Percentiles rank a stretch among this genome's conserved stretches.
These are phyloP conservation scores for Catharus minimus DNA, from an alignment of 2,113 vertebrate genomes.

Conservation along the genomic window DNA sequence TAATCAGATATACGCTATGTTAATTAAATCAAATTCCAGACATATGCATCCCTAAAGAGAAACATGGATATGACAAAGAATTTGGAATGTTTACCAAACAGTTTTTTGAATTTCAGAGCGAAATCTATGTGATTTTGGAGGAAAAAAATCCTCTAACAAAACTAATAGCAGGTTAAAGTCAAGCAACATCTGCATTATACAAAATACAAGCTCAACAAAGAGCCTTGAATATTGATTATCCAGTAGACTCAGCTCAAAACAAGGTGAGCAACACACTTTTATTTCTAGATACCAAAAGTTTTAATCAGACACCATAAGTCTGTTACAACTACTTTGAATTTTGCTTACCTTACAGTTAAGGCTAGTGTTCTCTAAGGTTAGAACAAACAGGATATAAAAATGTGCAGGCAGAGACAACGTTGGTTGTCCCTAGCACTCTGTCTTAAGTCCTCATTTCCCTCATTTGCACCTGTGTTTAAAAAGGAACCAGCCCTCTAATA, in stretches of 20 bases:
- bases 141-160: neutral
- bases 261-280: neutral
- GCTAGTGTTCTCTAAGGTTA: neutral
- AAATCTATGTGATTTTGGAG: neutral
- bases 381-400: neutral
- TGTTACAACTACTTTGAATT: constrained; percentile 7
- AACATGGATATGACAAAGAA: neutral
- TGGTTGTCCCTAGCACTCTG: neutral
- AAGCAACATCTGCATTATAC: neutral
- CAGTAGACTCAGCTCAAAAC: neutral
- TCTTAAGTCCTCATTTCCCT: neutral
- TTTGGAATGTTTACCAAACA: neutral
- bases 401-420: neutral
- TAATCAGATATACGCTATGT: neutral
- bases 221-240: neutral
- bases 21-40: constrained; percentile 10
- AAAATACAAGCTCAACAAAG: neutral
- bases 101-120: neutral
- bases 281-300: neutral
- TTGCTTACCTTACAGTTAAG: neutral
- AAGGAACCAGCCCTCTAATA: neutral
- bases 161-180: neutral
- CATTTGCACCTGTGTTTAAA: neutral
- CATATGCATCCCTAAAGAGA: neutral
- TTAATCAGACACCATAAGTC: neutral